Evolutionary conservation across 2,113 vertebrate species (phyloP), one percentile per base, ranked within the genome.

Genomic region (Crocuta crocuta): DNA sequence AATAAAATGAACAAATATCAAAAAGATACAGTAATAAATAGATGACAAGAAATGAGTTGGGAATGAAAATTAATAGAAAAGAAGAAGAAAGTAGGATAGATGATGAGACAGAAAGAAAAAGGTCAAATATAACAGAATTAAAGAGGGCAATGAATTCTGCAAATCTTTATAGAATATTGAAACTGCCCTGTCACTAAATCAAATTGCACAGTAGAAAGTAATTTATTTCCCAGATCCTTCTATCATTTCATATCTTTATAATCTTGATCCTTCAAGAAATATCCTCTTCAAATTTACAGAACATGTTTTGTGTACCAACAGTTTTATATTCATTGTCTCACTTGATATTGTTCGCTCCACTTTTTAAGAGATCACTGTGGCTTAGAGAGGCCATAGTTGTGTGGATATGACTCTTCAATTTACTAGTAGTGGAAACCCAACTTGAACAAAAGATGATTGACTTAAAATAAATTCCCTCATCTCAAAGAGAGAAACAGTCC

Each of bases 11-110:
- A 79, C 33, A 83, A 61, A 94, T 73, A 73, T 80, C 0, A 68
- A 92, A 95, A 95, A 76, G 17, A 61, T 15, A 58, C 9, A 24
- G 24, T 65, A 80, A 94, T 58, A 81, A 85, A 19, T 16, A 95
- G 3, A 94, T 35, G 33, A 68, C 4, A 93, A 86, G 39, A 53
- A 93, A 66, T 39, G 12, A 86, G 48, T 43, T 90, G 28, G 31
- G 4, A 79, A 95, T 90, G 78, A 71, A 82, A 91, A 91, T 21
- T 73, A 96, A 94, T 61, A 78, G 65, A 61, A 95, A 90, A 83
- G 71, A 84, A 21, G 71, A 79, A 70, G 58, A 95, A 96, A 87
- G 70, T 17, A 89, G 78, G 53, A 55, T 71, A 89, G 82, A 94
- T 86, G 33, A 74, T 61, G 48, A 93, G 10, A 89, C n/a, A 74